Conservation (phyloP, 2,113 vertebrate species). For the Danionella cerebrum region DNA sequence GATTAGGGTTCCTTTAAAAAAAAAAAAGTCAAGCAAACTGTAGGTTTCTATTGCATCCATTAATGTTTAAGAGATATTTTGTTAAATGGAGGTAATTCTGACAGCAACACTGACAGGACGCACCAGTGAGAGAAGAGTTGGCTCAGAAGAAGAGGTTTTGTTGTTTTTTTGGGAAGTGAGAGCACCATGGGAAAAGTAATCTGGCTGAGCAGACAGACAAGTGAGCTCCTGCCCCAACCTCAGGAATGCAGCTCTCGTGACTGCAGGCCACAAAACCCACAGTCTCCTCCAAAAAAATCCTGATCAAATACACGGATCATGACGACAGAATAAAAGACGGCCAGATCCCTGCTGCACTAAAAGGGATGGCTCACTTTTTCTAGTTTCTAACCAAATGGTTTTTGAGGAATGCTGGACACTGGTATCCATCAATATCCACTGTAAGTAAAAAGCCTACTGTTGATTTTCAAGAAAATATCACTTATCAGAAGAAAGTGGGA, state of each 20-base stretch:
- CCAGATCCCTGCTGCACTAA: background rate
- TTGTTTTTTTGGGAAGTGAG: background rate
- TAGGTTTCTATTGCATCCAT: too few relatives aligned
- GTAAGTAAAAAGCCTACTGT: too few relatives aligned
- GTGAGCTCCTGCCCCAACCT: constrained; percentile 14
- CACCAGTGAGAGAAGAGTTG: background rate
- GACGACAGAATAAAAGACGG: background rate
- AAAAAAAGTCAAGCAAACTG: too few relatives aligned
- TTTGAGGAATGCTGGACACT: too few relatives aligned
- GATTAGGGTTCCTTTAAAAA: too few relatives aligned
- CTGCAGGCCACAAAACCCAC: constrained; percentile 19
- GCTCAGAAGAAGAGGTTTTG: background rate
- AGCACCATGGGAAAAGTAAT: constrained; percentile 37
- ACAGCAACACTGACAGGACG: background rate
- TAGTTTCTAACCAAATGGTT: too few relatives aligned
- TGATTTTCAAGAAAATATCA: too few relatives aligned
- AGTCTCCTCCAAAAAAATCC: background rate
- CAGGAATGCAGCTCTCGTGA: constrained; percentile 35
- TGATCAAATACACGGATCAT: background rate
- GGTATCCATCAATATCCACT: too few relatives aligned
- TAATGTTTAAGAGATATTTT: too few relatives aligned
- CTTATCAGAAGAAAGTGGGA: too few relatives aligned
- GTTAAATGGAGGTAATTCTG: background rate
- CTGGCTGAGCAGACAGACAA: constrained; percentile 20
- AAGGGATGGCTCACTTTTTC: too few relatives aligned